A percentile compares a stretch with the other conserved stretches of the same genome.
phyloP scores from a whole-genome alignment of 2,113 vertebrate species.

The Callaeas wilsoni region DNA sequence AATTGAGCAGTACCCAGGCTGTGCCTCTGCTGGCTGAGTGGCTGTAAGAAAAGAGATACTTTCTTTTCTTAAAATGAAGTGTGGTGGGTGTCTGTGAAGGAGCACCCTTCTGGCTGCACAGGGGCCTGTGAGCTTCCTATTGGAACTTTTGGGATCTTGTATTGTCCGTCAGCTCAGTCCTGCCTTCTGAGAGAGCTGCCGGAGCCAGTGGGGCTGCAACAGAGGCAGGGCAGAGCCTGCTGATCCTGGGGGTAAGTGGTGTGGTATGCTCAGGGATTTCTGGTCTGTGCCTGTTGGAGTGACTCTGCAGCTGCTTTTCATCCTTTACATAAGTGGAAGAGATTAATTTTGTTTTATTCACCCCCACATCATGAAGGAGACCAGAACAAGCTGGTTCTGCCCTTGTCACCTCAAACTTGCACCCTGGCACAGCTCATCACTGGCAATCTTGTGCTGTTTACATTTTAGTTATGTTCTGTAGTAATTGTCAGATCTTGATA shows the following conservation, averaged over 20 bases:
- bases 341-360: background rate
- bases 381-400: background rate
- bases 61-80: background rate
- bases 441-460: background rate
- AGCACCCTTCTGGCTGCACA: background rate
- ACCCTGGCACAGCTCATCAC: background rate
- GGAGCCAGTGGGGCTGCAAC: background rate
- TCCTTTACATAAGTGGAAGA: background rate
- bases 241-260: rapidly evolving
- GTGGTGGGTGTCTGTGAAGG: background rate
- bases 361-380: background rate
- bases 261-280: background rate
- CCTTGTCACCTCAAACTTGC: background rate
- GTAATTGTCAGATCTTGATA: background rate
- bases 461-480: background rate
- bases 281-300: background rate
- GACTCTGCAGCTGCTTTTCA: background rate
- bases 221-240: background rate
- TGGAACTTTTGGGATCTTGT: rapidly evolving
- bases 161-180: background rate
- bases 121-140: background rate
- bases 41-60: background rate
- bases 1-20: background rate
- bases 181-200: rapidly evolving
- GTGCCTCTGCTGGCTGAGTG: background rate